phyloP scores from a whole-genome alignment of 2,888 invertebrate species.

The Diadromus collaris region DNA sequence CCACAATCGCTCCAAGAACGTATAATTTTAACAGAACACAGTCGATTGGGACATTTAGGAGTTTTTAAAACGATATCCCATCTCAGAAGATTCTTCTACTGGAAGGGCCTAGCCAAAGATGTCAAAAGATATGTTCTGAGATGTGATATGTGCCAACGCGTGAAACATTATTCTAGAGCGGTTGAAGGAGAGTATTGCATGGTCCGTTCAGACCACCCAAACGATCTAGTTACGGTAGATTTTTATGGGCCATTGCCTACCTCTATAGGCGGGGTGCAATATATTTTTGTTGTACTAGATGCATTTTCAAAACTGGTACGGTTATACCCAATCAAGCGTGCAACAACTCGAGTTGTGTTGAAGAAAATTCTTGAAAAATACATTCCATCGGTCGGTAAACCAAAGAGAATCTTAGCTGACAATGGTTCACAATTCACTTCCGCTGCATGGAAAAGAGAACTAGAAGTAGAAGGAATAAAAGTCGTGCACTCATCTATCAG shows the following conservation, averaged over 20 bases:
- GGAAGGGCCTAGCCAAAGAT: conserved; percentile 25
- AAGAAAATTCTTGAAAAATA: conserved; percentile 29
- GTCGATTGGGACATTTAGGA: conserved; percentile 35
- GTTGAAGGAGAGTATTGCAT: conserved; percentile 44
- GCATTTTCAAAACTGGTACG: conserved; percentile 40
- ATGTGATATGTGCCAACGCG: conserved; percentile 48
- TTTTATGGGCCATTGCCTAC: conserved; percentile 44
- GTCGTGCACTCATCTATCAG: conserved; percentile 35
- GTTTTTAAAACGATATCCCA: conserved; percentile 31
- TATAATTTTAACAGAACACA: conserved; percentile 31
- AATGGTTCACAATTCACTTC: conserved; percentile 44
- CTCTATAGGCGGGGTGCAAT: conserved; percentile 26
- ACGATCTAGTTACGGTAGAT: conserved; percentile 31
- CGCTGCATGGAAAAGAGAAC: conserved; percentile 8
- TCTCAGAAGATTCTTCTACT: conserved; percentile 30
- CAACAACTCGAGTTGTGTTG: conserved; percentile 9
- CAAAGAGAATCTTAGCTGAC: conserved; percentile 32
- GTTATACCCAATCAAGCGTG: conserved; percentile 30
- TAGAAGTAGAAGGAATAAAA: conserved; percentile 20
- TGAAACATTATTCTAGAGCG: conserved; percentile 23
- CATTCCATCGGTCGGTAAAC: conserved; percentile 14
- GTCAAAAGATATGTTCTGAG: conserved; percentile 24
- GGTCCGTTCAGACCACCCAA: conserved; percentile 23
- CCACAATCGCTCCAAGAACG: neutral
- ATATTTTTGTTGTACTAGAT: conserved; percentile 42